A percentile compares a stretch with the other conserved stretches of the same genome.
phyloP scores from a whole-genome alignment of 2,797 vertebrate species.

The Chromobotia macracanthus region DNA sequence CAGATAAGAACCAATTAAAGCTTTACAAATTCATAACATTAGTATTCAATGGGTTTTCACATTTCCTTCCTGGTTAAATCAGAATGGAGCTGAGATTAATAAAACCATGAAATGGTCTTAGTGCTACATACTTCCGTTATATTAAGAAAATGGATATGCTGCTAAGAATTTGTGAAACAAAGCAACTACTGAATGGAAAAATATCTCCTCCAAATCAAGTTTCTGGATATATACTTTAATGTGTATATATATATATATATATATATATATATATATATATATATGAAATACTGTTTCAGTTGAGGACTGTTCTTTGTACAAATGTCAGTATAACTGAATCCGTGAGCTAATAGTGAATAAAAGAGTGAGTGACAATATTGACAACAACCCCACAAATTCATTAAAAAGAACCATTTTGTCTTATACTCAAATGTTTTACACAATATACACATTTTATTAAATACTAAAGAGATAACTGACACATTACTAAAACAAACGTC shows the following conservation, averaged over 20 bases:
- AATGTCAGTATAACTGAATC: slow-evolving; percentile 66
- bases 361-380: slow-evolving; percentile 25
- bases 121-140: background rate
- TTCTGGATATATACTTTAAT: slow-evolving; percentile 14
- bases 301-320: slow-evolving; percentile 83
- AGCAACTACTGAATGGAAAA: background rate
- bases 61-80: slow-evolving; percentile 39
- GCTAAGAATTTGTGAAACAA: background rate
- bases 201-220: background rate
- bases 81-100: slow-evolving; percentile 33
- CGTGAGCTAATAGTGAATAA: slow-evolving; percentile 43
- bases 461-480: slow-evolving; percentile 86
- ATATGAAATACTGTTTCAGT: slow-evolving; percentile 83
- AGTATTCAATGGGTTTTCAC: slow-evolving; percentile 42
- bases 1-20: slow-evolving; percentile 45
- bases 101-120: slow-evolving; percentile 28
- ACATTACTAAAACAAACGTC: slow-evolving; percentile 82
- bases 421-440: slow-evolving; percentile 90
- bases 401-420: slow-evolving; percentile 78
- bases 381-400: slow-evolving; percentile 72
- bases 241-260: slow-evolving; percentile 74
- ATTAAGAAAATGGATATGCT: background rate
- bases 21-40: slow-evolving; percentile 40
- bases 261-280: slow-evolving; percentile 73
- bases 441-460: slow-evolving; percentile 99